phyloP scores from a whole-genome alignment of 53 echinoderm and acorn worm species.

The Patiria pectinifera region DNA sequence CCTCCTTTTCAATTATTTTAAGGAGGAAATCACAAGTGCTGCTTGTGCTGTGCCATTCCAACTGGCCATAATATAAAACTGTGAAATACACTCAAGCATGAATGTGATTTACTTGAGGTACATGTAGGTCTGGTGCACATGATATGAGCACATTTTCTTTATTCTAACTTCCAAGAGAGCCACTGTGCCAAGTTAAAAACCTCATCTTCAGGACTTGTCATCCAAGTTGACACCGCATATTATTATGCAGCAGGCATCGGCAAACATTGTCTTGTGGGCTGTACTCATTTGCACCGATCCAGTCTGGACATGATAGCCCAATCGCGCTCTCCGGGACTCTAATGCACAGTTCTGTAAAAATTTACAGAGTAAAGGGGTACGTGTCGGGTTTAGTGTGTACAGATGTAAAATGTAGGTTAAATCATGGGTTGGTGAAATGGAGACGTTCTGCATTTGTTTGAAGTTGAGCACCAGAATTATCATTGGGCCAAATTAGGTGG shows the following conservation, averaged over 20 bases:
- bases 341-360: constrained; percentile 1
- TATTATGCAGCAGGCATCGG: constrained; percentile 25
- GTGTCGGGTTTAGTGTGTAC: neutral
- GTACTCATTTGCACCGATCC: constrained; percentile 33
- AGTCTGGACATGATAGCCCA: neutral
- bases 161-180: neutral
- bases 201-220: neutral
- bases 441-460: neutral
- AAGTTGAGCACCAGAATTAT: neutral
- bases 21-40: too few relatives aligned
- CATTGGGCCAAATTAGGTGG: too few relatives aligned
- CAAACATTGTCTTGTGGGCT: constrained; percentile 41
- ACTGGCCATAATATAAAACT: too few relatives aligned
- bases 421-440: neutral
- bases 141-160: too few relatives aligned
- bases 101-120: too few relatives aligned
- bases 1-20: too few relatives aligned
- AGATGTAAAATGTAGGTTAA: neutral
- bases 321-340: neutral
- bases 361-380: constrained; percentile 19
- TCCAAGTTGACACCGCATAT: neutral
- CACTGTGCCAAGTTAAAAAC: neutral
- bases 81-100: too few relatives aligned
- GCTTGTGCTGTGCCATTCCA: too few relatives aligned
- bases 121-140: too few relatives aligned